Base-by-base conservation (phyloP, 2,113 vertebrate species). In the Rhinogobius similis region DNA sequence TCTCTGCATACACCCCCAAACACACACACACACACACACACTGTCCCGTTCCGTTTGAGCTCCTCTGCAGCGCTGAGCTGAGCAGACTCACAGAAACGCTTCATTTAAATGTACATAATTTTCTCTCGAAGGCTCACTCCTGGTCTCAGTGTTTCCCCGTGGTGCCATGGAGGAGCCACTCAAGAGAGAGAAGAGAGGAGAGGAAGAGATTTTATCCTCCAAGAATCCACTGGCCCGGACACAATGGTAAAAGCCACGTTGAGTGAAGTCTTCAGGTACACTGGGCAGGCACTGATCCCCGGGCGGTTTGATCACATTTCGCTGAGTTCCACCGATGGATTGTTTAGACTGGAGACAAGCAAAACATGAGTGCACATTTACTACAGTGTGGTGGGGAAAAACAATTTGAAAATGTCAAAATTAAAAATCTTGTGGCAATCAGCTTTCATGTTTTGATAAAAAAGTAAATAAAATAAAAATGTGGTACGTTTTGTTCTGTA, bases 101-200 rank as follows among this genome's bases (percentile, higher is more conserved):
- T 91, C 86, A 92, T 92, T 92, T 92, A 90, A 92, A 92, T 92
- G 89, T 92, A 91, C 90, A 91, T 92, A 91, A 90, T 89, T 91
- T 92, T 87, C 89, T 87, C 86, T 88, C 64, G 70, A 69, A 87
- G 86, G 87, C 87, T 89, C 78, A 84, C 83, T 90, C 84, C 85
- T 73, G 73, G 90, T 84, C 88, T 84, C 85, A 67, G 69, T 73
- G 88, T 86, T 90, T 86, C 89, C 88, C 87, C 67, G 83, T 80
- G 89, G 86, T 38, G 71, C 77, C 73, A 67, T 73, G 68, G 72
- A 87, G 86, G 79, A 82, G 64, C 75, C 77, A 81, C 80, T 81
- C 74, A 16, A 65, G 73, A 86, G 85, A 87, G 65, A 48, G 68
- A 68, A 53, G 72, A n/a, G 18, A 75, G 59, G 50, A 58, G 82